phyloP scores from a whole-genome alignment of 2,888 invertebrate species.

The Phyto melanocephala region DNA sequence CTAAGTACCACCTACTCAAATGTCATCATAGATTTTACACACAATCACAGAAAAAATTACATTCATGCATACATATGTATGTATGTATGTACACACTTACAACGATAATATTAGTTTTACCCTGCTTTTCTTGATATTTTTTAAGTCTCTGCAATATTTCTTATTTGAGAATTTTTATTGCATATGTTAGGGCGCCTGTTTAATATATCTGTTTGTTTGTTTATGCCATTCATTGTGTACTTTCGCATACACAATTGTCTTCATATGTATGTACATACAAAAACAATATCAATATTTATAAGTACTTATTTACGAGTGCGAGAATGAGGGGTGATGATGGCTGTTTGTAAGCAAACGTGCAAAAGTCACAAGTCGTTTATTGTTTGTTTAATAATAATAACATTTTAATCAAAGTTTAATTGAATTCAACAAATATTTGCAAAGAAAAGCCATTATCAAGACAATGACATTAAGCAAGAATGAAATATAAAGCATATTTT shows the following conservation, averaged over 20 bases:
- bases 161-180: constrained; percentile 49
- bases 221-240: constrained; percentile 51
- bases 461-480: not conserved
- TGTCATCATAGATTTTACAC: constrained; percentile 52
- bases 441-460: constrained; percentile 8
- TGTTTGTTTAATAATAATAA: constrained; percentile 53
- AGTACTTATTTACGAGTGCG: not conserved
- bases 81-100: not conserved
- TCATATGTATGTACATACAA: not conserved
- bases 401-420: constrained; percentile 59
- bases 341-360: not conserved
- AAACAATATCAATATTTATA: not conserved
- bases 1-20: constrained; percentile 51
- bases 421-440: constrained; percentile 49
- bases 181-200: constrained; percentile 54
- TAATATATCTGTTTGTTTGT: constrained; percentile 60
- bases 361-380: constrained; percentile 45
- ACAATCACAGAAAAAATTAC: no score
- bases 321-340: not conserved
- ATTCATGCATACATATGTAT: no score
- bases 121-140: not conserved
- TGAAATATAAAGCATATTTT: constrained; percentile 17
- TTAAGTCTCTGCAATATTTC: not conserved
- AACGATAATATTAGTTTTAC: constrained; percentile 36
- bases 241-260: not conserved